Conservation (phyloP, 2,888 invertebrate species). For the Plagodis dolabraria region DNA sequence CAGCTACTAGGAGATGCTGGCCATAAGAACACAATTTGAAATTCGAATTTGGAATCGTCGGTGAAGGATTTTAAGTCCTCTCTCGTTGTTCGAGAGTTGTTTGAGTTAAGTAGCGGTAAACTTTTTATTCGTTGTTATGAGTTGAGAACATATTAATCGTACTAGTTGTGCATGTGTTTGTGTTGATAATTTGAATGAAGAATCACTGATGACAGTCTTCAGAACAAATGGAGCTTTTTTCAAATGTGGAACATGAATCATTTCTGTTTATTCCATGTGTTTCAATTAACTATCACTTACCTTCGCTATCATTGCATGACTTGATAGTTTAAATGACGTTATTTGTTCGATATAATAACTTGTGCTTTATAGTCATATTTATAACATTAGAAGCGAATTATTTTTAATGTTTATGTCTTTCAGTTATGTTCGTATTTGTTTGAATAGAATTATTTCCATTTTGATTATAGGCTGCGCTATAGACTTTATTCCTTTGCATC, state of each 20-base stretch:
- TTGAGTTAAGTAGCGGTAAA: constrained; percentile 77
- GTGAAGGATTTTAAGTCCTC: constrained; percentile 82
- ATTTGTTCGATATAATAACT: neutral
- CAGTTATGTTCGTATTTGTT: neutral
- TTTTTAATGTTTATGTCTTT: neutral
- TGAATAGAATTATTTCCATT: neutral
- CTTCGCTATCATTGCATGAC: neutral
- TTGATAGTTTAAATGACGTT: neutral
- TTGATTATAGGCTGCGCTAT: no score
- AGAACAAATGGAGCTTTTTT: constrained; percentile 47
- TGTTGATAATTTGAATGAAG: constrained; percentile 51
- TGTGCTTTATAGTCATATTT: neutral
- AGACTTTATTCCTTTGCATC: no score
- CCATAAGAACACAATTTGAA: constrained; percentile 78
- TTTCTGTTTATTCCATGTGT: neutral
- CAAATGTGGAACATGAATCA: constrained; percentile 27
- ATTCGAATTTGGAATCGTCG: constrained; percentile 80
- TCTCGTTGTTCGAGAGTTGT: constrained; percentile 75
- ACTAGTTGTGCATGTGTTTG: constrained; percentile 56
- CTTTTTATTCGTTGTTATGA: constrained; percentile 60
- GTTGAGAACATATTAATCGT: constrained; percentile 76
- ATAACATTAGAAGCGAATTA: neutral
- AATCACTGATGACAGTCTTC: constrained; percentile 57
- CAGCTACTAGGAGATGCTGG: constrained; percentile 60
- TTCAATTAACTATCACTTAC: neutral